Evolutionary conservation across 35 echinoderm and acorn worm species (phyloP).

Genomic region (Holothuria glaberrima): DNA sequence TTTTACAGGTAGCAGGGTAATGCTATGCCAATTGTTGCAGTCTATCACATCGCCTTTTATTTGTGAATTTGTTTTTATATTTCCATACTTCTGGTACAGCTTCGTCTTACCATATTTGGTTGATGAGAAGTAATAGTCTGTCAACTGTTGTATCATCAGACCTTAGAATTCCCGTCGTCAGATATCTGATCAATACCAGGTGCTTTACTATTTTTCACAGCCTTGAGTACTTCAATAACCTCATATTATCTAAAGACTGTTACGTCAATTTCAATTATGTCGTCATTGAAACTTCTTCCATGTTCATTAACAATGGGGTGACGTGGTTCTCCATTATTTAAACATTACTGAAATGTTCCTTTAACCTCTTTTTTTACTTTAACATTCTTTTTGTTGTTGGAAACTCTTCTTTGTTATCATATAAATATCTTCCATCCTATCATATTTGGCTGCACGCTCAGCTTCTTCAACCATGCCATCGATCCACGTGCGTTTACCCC

Average conservation of each 20-base stretch:
- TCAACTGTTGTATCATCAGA: neutral
- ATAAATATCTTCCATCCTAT: neutral
- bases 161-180: neutral
- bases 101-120: too few relatives aligned
- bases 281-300: neutral
- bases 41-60: too few relatives aligned
- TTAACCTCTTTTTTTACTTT: neutral
- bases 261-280: neutral
- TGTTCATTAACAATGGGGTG: constrained; percentile 7
- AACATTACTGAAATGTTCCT: constrained; percentile 7
- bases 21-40: too few relatives aligned
- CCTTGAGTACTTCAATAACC: neutral
- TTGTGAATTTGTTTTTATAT: neutral
- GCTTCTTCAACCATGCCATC: too few relatives aligned
- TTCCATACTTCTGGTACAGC: neutral
- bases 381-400: neutral
- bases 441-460: constrained; percentile 17
- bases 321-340: neutral
- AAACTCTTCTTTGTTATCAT: neutral
- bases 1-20: neutral
- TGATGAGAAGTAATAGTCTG: too few relatives aligned
- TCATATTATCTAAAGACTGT: too few relatives aligned
- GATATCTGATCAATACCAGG: neutral
- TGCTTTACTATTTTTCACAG: neutral
- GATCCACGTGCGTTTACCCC: neutral